Evolutionary conservation across 2,888 invertebrate species (phyloP).

Genomic region (Chrysomela aeneicollis): DNA sequence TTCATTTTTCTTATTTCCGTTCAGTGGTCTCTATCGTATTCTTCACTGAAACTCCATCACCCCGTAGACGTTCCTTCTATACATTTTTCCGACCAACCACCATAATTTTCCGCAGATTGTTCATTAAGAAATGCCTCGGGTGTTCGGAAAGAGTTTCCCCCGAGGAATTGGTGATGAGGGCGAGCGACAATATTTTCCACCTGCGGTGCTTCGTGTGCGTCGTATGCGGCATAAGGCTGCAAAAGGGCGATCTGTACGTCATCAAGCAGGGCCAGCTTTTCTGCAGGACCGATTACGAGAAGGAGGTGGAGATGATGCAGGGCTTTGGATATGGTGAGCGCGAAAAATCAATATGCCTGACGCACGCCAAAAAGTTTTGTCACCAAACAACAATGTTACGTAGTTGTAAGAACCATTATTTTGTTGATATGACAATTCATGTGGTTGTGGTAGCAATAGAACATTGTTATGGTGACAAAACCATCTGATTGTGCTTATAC

Average conservation of each 20-base stretch:
- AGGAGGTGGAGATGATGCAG: conserved; percentile 78
- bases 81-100: background rate
- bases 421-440: no score
- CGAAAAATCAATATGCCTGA: no score
- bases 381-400: no score
- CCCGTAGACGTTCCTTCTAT: background rate
- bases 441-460: no score
- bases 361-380: no score
- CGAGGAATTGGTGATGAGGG: conserved; percentile 83
- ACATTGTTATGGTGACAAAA: no score
- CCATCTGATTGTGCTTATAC: no score
- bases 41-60: no score
- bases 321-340: conserved; percentile 64
- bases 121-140: conserved; percentile 77
- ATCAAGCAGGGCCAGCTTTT: conserved; percentile 80
- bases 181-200: conserved; percentile 78
- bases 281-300: conserved; percentile 82
- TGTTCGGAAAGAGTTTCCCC: conserved; percentile 76
- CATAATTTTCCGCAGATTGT: conserved; percentile 65
- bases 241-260: conserved; percentile 84
- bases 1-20: no score
- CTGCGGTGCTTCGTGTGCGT: conserved; percentile 81
- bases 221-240: conserved; percentile 76
- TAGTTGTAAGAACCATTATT: no score
- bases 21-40: no score